These are phyloP conservation scores for Ptilonorhynchus violaceus DNA, from an alignment of 2,113 vertebrate genomes.

Conservation along the genomic window DNA sequence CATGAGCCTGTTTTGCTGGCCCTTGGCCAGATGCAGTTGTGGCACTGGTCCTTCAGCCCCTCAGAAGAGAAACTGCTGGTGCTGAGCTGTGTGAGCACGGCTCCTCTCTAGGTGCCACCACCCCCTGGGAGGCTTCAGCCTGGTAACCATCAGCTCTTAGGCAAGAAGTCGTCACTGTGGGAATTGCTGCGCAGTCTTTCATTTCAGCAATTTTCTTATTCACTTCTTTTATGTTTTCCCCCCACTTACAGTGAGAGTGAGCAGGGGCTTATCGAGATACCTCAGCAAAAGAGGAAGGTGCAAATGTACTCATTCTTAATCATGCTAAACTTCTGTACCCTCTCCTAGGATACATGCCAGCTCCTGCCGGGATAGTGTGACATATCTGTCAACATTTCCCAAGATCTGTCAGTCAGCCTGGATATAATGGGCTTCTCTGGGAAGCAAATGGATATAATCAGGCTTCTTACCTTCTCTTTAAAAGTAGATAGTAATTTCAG, in stretches of 20 bases:
- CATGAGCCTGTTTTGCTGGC: neutral
- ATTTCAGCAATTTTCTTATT: neutral
- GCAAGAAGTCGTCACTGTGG: accelerated
- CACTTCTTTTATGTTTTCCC: neutral
- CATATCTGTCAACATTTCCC: accelerated
- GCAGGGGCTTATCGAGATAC: neutral
- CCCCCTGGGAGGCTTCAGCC: neutral
- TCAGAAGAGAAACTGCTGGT: neutral
- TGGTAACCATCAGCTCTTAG: neutral
- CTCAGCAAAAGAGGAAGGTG: neutral
- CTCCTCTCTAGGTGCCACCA: neutral
- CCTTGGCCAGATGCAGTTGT: neutral
- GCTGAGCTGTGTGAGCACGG: neutral
- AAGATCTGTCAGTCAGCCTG: neutral
- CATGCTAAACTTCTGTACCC: accelerated
- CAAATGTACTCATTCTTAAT: neutral
- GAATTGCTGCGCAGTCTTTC: neutral
- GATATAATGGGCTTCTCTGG: neutral
- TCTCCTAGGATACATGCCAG: accelerated
- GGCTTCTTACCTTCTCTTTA: neutral
- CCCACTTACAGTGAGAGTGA: neutral
- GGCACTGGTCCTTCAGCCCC: no score
- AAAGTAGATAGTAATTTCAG: neutral
- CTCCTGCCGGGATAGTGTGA: accelerated
- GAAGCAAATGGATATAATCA: neutral